These are phyloP conservation scores for Peromyscus polionotus DNA, from an alignment of 2,113 vertebrate genomes.

Conservation along the genomic window DNA sequence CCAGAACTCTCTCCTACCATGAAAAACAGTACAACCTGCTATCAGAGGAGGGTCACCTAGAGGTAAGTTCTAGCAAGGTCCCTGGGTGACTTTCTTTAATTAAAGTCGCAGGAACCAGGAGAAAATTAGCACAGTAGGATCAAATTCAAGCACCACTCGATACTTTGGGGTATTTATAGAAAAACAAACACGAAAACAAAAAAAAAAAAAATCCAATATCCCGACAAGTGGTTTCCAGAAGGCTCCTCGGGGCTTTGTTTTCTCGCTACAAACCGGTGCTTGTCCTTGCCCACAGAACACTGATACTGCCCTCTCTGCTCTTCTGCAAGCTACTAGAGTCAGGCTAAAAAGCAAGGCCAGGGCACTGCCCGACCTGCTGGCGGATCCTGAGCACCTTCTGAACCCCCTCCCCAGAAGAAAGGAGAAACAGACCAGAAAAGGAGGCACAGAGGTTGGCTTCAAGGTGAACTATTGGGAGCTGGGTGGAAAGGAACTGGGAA, in stretches of 20 bases:
- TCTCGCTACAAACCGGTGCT: conserved; percentile 59
- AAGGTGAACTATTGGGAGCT: background rate
- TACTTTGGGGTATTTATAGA: conserved; percentile 79
- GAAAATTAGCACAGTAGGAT: conserved; percentile 75
- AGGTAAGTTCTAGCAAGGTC: conserved; percentile 65
- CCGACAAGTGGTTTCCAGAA: conserved; percentile 53
- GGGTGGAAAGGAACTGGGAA: background rate
- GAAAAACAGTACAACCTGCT: conserved; percentile 53
- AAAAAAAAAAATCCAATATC: conserved; percentile 68
- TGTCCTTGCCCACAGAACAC: conserved; percentile 27
- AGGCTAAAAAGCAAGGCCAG: background rate
- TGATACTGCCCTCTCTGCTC: background rate
- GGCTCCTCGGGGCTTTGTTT: conserved; percentile 19
- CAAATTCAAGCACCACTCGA: conserved; percentile 75
- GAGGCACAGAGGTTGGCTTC: background rate
- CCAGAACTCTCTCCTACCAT: background rate
- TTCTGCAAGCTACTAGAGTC: background rate
- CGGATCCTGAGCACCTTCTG: background rate
- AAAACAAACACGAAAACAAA: conserved; percentile 74
- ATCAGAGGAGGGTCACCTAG: background rate
- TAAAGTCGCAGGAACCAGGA: conserved; percentile 69
- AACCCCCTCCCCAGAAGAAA: background rate
- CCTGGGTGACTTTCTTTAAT: conserved; percentile 70
- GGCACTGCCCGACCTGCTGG: background rate
- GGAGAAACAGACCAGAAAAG: background rate